Evolutionary conservation across 2,797 vertebrate species (phyloP), one percentile per base, ranked within the genome.

Genomic region (Amniataba percoides): DNA sequence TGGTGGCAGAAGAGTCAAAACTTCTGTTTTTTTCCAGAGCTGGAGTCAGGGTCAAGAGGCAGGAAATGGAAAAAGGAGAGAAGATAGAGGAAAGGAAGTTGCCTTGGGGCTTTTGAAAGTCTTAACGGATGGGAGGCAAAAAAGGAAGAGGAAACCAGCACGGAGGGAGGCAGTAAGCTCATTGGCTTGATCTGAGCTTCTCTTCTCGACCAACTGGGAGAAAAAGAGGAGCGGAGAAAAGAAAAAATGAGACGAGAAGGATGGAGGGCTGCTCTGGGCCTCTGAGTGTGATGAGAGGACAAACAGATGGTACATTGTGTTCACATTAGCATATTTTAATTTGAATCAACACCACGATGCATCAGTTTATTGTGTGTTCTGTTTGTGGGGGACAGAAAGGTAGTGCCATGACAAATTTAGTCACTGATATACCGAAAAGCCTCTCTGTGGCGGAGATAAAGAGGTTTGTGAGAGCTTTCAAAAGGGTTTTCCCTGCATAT

Each of bases 301-400:
- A 87, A 89, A 81, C 90, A 89, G 88, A 90, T 90, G 88, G 90
- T 72, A 60, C 74, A 85, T 88, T 89, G 89, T 91, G 83, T 88
- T 89, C 68, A 80, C 62, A 89, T 91, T 86, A 88, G 79, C 89
- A 85, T 88, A 82, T 85, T 78, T 59, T 87, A 65, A 87, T 90
- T 77, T 87, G 77, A 90, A 74, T 72, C 74, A 81, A 74, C 72
- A 70, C 71, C 55, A 80, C 21, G 14, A 73, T 74, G 53, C 48
- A 81, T 82, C 71, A 48, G 58, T 71, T 76, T 58, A 66, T 71
- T 78, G 65, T 78, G 18, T 74, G 65, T 63, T 69, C 21, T 69
- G 64, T 74, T 61, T 63, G 56, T 69, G 67, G 71, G 51, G 61
- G 66, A 66, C 58, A 77, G 45, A 65, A 77, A 84, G 73, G 53